Conservation (phyloP, 2,113 vertebrate species). For the Panurus biarmicus region DNA sequence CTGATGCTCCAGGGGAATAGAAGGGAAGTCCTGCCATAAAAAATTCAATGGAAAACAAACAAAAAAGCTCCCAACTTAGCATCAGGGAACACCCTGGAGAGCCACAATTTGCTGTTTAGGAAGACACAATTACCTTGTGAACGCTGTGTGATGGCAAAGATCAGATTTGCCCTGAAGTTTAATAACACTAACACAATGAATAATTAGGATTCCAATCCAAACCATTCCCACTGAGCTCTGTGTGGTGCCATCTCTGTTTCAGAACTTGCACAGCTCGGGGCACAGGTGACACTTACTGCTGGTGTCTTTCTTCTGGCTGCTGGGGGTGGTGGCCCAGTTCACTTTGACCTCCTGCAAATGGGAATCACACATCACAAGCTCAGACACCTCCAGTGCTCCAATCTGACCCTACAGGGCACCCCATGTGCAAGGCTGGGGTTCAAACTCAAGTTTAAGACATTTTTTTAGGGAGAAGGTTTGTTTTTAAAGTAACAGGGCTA, state of each 20-base stretch:
- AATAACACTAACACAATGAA: constrained; percentile 65
- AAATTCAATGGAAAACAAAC: background rate
- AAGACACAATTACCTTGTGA: constrained; percentile 73
- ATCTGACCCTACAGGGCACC: background rate
- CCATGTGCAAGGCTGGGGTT: background rate
- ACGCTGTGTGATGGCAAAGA: constrained; percentile 72
- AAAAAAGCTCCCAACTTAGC: background rate
- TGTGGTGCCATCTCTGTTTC: background rate
- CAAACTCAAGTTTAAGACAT: background rate
- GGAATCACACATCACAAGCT: background rate
- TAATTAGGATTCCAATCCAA: constrained; percentile 58
- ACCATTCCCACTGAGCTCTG: background rate
- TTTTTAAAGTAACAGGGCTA: background rate
- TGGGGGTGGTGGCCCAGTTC: constrained; percentile 98
- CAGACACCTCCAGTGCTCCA: background rate
- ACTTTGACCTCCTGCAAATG: constrained; percentile 94
- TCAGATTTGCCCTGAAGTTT: constrained; percentile 71
- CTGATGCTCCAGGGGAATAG: background rate
- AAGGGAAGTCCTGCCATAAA: background rate
- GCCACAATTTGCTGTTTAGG: constrained; percentile 65
- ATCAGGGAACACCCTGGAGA: constrained; percentile 56
- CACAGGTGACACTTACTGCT: constrained; percentile 87
- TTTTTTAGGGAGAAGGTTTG: background rate
- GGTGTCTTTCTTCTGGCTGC: constrained; percentile 99
- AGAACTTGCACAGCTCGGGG: background rate